Base-by-base conservation (phyloP, 2,888 invertebrate species). In the Eupithecia subfuscata region DNA sequence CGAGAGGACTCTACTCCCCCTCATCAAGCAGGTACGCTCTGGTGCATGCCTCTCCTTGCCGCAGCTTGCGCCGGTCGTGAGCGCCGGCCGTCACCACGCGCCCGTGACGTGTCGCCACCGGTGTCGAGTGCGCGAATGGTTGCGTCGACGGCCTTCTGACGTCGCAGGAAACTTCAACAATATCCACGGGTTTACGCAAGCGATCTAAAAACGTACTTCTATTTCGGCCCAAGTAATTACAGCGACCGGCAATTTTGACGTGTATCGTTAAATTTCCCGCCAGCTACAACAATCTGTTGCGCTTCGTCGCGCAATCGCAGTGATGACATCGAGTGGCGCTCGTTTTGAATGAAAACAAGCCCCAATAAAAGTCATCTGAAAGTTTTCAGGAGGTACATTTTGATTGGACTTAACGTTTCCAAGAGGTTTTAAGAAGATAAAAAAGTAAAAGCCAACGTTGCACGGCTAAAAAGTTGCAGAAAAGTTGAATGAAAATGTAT, bases 1-100 rank as follows among this genome's bases (percentile, higher is more conserved):
- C 95, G 98, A 98, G 95, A 97, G 97, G 95, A 98, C 98, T 85
- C 96, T 98, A 87, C 97, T 98, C 90, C 98, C 98, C 86, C 96
- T 98, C 92, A 97, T 98, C 89, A 98, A 98, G 94, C 98, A 98
- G 98, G 98, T 98, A 97, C 86, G 92, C 86, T 83, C 82, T 78
- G 80, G 84, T 85, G 84, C 86, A 86, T 86, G 85, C 83, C 81
- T 75, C 74, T 79, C 76, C 79, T 77, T 79, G 75, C 80, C 80
- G 69, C 75, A 68, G 71, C 78, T 74, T 68, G 78, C 56, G 68
- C 71, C 52, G 75, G 65, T 43, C 22, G 14, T 43, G 40, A 14
- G 43, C 22, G 2, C 14, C n/a, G 12, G 12, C 34, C 60, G 60
- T 60, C 34, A 67, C 65, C 40, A 67, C 11, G 37, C 37, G n/a